A percentile compares a stretch with the other conserved stretches of the same genome.
These are phyloP conservation scores for Syngnathus acus DNA, from an alignment of 2,797 vertebrate species.

Conservation along the genomic window DNA sequence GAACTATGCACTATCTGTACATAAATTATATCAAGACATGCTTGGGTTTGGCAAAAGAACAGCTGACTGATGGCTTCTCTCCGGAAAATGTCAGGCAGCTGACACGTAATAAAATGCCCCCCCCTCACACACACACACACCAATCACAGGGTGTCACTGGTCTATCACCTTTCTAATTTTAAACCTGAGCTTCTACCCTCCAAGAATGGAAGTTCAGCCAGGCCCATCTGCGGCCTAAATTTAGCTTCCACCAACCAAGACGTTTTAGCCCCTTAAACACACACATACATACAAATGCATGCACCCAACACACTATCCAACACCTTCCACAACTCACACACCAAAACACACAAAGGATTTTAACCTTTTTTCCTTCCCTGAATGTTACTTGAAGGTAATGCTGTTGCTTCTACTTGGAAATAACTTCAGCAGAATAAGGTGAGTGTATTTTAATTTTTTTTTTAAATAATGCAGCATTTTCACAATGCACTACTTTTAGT, in stretches of 20 bases:
- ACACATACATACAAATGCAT: conserved; percentile 18
- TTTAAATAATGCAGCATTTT: not conserved
- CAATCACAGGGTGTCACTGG: conserved; percentile 42
- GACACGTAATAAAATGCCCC: conserved; percentile 31
- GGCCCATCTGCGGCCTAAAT: conserved; percentile 82
- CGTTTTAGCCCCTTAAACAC: conserved; percentile 24
- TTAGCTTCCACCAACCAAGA: conserved; percentile 66
- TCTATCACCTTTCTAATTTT: conserved; percentile 81
- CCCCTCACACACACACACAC: not conserved
- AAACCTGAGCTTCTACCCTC: conserved; percentile 63
- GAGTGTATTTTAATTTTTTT: conserved; percentile 12
- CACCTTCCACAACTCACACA: conserved; percentile 30
- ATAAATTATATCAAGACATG: conserved; percentile 28
- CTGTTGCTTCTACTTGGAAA: conserved; percentile 4
- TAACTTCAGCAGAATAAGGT: conserved; percentile 27
- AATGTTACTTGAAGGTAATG: not conserved
- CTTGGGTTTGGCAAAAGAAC: conserved; percentile 32
- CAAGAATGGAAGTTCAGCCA: conserved; percentile 85
- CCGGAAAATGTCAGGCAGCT: conserved; percentile 42
- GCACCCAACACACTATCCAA: conserved; percentile 23
- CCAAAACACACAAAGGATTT: conserved; percentile 4
- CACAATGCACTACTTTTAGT: not conserved
- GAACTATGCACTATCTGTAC: conserved; percentile 44
- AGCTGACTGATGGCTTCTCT: conserved; percentile 54
- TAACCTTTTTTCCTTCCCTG: not conserved